phyloP scores from a whole-genome alignment of 2,888 invertebrate genomes.

The Synanthedon vespiformis region DNA sequence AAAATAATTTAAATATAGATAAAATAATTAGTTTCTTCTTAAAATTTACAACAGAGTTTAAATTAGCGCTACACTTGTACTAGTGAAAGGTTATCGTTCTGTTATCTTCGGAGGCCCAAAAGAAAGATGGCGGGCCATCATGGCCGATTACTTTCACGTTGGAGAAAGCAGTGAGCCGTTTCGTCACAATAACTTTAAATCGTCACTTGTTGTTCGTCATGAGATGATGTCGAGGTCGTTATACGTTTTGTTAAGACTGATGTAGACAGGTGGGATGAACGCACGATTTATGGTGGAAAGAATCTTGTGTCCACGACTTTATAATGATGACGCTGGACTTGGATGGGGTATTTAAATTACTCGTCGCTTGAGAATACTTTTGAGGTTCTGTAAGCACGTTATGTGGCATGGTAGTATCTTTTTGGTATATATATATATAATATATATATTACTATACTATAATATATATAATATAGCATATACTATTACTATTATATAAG shows the following conservation, averaged over 20 bases:
- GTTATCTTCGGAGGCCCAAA: neutral
- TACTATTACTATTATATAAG: no score
- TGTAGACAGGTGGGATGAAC: neutral
- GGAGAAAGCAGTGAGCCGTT: constrained; percentile 20
- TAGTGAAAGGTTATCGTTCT: neutral
- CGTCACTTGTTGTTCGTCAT: constrained; percentile 6
- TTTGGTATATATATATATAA: no score
- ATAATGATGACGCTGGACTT: no score
- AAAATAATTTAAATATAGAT: no score
- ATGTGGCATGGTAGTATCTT: no score
- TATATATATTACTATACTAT: no score
- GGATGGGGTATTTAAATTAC: no score
- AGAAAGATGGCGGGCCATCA: constrained; percentile 15
- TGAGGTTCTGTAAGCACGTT: no score
- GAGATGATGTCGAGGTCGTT: constrained; percentile 5
- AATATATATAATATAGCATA: no score
- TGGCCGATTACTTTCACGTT: constrained; percentile 27
- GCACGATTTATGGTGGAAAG: no score
- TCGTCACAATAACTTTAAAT: constrained; percentile 5
- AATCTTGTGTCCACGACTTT: no score
- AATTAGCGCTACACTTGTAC: neutral
- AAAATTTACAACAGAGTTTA: neutral
- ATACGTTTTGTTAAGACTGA: neutral
- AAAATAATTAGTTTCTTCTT: neutral
- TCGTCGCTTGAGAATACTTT: no score